These are phyloP conservation scores for Hoplostethus atlanticus DNA, from an alignment of 2,797 vertebrate genomes.

Conservation along the genomic window DNA sequence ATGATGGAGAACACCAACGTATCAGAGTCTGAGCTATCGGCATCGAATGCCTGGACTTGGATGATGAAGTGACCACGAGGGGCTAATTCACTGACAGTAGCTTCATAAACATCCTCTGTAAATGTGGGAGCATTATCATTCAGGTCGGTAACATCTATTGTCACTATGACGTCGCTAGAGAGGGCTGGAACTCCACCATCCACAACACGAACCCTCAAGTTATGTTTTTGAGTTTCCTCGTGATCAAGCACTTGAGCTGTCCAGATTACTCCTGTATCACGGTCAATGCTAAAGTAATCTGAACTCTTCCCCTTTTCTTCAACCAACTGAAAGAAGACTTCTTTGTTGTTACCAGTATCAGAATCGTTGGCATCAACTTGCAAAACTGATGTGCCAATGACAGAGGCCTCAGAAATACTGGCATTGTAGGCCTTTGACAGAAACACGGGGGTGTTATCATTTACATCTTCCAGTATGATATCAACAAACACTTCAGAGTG, in stretches of 20 bases:
- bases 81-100: constrained; percentile 91
- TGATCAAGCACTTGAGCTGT: constrained; percentile 90
- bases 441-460: constrained; percentile 94
- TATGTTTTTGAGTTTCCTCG: constrained; percentile 88
- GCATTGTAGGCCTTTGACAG: constrained; percentile 84
- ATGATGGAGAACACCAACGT: constrained; percentile 93
- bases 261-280: constrained; percentile 89
- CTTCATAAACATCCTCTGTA: constrained; percentile 88
- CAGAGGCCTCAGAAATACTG: constrained; percentile 93
- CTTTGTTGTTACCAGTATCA: constrained; percentile 91
- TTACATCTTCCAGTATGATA: constrained; percentile 94
- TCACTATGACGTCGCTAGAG: constrained; percentile 87
- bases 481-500: constrained; percentile 96
- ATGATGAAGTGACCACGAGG: constrained; percentile 92
- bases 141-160: constrained; percentile 90
- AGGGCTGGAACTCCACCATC: constrained; percentile 94
- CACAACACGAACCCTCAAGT: constrained; percentile 87
- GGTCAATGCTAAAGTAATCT: constrained; percentile 91
- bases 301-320: constrained; percentile 87
- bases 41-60: constrained; percentile 93
- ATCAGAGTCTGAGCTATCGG: constrained; percentile 88
- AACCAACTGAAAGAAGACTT: constrained; percentile 91
- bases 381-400: constrained; percentile 89
- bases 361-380: constrained; percentile 90
- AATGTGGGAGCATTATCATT: constrained; percentile 96